Conservation (phyloP, 30 jellyfish, hydroid and myxozoan genomes). For the Hydra vulgaris region DNA sequence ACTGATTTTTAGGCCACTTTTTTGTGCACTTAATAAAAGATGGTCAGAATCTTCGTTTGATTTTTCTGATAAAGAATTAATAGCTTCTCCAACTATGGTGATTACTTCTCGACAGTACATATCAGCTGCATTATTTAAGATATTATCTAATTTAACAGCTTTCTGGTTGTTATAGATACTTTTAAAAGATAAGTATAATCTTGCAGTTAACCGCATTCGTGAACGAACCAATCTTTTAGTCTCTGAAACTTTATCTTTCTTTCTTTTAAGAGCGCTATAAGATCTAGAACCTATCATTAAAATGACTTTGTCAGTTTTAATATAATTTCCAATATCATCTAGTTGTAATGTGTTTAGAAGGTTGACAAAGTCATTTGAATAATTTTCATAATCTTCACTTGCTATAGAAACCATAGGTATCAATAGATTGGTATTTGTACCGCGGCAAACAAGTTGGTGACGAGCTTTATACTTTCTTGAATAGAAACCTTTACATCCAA, state of each 20-base stretch:
- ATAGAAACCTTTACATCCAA: conserved; percentile 15
- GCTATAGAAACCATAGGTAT: conserved; percentile 9
- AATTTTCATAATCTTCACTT: neutral
- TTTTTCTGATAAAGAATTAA: neutral
- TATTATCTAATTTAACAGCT: neutral
- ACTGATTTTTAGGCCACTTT: conserved; percentile 17
- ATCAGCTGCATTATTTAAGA: conserved; percentile 9
- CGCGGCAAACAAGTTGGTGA: conserved; percentile 18
- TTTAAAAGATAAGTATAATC: conserved; percentile 8
- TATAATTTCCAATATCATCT: conserved; percentile 9
- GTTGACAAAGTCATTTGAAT: neutral
- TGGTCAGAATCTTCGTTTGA: conserved; percentile 3
- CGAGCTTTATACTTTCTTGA: conserved; percentile 14
- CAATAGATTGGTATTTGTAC: neutral
- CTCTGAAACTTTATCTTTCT: conserved; percentile 13
- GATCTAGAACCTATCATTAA: conserved; percentile 16
- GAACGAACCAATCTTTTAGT: neutral
- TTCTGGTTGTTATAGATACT: neutral
- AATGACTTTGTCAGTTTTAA: conserved; percentile 10
- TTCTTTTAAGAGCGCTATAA: neutral
- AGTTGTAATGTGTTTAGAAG: conserved; percentile 1
- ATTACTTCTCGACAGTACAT: conserved; percentile 17
- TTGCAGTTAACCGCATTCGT: conserved; percentile 18
- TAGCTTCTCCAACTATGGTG: conserved; percentile 6
- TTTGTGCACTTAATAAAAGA: neutral